Conservation (phyloP, 2,797 vertebrate genomes). For the Iguana delicatissima region DNA sequence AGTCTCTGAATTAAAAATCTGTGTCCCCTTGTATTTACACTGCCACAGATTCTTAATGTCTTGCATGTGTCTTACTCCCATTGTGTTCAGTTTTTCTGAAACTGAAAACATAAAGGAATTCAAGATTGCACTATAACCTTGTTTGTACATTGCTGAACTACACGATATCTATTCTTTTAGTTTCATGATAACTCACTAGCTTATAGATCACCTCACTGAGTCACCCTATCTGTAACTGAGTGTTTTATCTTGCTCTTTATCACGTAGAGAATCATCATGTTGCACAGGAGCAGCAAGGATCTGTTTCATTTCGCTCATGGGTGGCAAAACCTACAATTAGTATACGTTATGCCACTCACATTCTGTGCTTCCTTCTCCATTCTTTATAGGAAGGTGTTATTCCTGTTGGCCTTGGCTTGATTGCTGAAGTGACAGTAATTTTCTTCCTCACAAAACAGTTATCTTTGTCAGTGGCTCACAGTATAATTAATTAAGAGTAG, state of each 20-base stretch:
- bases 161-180: not conserved
- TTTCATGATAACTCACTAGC: constrained; percentile 16
- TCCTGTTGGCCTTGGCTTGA: not conserved
- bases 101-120: not conserved
- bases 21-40: not conserved
- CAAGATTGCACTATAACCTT: not conserved
- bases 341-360: not conserved
- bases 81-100: not conserved
- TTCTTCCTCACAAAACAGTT: constrained; percentile 14
- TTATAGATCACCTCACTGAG: not conserved
- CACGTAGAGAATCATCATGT: not conserved
- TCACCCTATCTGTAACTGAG: not conserved
- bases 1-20: not conserved
- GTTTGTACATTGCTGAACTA: not conserved
- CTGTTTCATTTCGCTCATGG: not conserved
- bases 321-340: not conserved
- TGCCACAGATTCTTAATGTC: accelerated
- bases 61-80: not conserved
- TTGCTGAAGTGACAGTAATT: not conserved
- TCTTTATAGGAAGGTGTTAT: not conserved
- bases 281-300: not conserved
- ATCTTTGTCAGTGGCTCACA: constrained; percentile 31
- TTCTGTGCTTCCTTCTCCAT: not conserved
- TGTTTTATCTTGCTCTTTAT: not conserved
- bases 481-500: not conserved